Evolutionary conservation across 2,797 vertebrate species (phyloP).

Genomic region (Paguma larvata): DNA sequence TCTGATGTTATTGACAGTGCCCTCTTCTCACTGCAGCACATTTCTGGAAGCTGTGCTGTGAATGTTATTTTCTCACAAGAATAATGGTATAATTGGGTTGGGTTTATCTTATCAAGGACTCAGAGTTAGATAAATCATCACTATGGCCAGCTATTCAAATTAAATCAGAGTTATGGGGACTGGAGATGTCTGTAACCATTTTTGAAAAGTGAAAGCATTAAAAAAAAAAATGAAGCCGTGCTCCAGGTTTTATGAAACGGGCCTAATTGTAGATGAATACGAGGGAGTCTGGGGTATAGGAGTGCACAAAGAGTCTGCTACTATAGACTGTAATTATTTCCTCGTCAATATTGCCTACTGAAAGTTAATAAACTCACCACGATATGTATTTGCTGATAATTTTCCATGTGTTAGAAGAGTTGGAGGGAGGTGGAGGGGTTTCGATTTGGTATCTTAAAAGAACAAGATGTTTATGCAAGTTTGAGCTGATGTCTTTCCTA

Average conservation of each 20-base stretch:
- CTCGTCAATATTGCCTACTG: background rate
- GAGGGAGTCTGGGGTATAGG: background rate
- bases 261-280: background rate
- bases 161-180: slow-evolving; percentile 24
- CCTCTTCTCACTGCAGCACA: background rate
- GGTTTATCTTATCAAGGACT: slow-evolving; percentile 71
- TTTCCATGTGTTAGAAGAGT: slow-evolving; percentile 11
- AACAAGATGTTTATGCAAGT: background rate
- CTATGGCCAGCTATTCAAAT: slow-evolving; percentile 46
- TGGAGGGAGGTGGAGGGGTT: background rate
- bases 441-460: slow-evolving; percentile 35
- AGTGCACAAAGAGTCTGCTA: background rate
- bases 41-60: slow-evolving; percentile 54
- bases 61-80: slow-evolving; percentile 61
- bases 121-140: slow-evolving; percentile 62
- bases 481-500: background rate
- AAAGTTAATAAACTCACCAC: background rate
- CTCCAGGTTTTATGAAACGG: slow-evolving; percentile 33
- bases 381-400: background rate
- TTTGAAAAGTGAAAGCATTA: slow-evolving; percentile 48
- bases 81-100: slow-evolving; percentile 54
- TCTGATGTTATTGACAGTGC: background rate
- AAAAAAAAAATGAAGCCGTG: background rate
- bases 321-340: background rate
- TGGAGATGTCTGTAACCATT: slow-evolving; percentile 37